phyloP scores from a whole-genome alignment of 2,113 vertebrate species.

The Caretta caretta region DNA sequence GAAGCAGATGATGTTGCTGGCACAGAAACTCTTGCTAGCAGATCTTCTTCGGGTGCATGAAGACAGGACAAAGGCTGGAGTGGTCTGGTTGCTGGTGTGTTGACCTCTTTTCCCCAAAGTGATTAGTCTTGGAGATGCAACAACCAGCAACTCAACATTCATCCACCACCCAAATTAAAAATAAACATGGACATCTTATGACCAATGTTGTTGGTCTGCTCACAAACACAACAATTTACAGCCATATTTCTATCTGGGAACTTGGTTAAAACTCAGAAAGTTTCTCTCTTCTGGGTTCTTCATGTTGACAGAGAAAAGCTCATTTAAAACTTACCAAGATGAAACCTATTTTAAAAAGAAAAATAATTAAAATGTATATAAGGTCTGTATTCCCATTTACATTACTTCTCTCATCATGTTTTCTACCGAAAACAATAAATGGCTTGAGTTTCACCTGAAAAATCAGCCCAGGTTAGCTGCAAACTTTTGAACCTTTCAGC shows the following conservation, averaged over 20 bases:
- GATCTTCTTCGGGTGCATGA: neutral
- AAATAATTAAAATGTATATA: neutral
- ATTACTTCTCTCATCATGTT: neutral
- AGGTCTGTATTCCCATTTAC: neutral
- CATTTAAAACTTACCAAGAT: neutral
- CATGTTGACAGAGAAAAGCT: neutral
- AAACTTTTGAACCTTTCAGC: neutral
- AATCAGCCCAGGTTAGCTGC: rapidly evolving
- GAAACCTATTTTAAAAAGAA: neutral
- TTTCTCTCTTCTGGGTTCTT: neutral
- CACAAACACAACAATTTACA: neutral
- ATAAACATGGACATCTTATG: neutral
- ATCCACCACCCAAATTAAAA: neutral
- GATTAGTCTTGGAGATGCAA: neutral
- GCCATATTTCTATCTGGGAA: neutral
- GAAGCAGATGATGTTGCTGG: neutral
- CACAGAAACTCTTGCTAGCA: neutral
- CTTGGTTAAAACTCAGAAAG: neutral
- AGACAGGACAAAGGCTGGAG: neutral
- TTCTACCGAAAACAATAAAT: neutral
- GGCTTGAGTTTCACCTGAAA: neutral
- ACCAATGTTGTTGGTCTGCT: neutral
- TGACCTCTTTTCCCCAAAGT: neutral
- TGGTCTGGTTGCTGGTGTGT: neutral
- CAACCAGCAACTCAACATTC: neutral